phyloP scores from a whole-genome alignment of 2,113 vertebrate species.

The Theropithecus gelada region DNA sequence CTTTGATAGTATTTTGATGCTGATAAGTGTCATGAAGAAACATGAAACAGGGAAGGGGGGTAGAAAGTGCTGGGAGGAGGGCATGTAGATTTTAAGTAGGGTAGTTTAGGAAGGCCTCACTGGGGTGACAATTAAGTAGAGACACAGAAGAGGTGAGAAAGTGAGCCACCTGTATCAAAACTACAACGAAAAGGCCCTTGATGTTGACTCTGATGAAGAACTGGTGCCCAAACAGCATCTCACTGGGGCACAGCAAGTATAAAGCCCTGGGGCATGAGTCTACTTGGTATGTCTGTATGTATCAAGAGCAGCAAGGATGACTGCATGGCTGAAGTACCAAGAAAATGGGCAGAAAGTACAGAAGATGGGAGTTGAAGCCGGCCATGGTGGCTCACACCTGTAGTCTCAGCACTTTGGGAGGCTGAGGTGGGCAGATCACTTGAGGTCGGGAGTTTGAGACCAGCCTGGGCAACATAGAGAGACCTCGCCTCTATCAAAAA shows the following conservation, averaged over 20 bases:
- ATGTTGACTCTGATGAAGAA: constrained; percentile 96
- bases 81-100: background rate
- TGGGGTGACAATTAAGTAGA: background rate
- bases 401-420: too few relatives aligned
- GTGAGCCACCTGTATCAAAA: constrained; percentile 84
- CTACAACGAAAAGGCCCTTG: constrained; percentile 97
- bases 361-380: fast-evolving
- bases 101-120: background rate
- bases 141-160: background rate
- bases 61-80: background rate
- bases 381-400: too few relatives aligned
- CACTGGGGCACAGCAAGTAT: background rate
- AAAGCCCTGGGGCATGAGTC: background rate
- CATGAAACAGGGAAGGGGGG: background rate
- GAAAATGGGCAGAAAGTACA: background rate
- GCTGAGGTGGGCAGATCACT: too few relatives aligned
- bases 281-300: fast-evolving
- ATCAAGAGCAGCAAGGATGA: background rate
- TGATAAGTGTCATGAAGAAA: background rate
- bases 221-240: constrained; percentile 81
- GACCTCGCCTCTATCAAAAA: too few relatives aligned
- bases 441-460: too few relatives aligned
- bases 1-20: background rate
- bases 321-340: background rate
- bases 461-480: too few relatives aligned